Evolutionary conservation across 2,113 vertebrate genomes (phyloP), one percentile per base, ranked within the genome.

Genomic region (Carettochelys insculpta): DNA sequence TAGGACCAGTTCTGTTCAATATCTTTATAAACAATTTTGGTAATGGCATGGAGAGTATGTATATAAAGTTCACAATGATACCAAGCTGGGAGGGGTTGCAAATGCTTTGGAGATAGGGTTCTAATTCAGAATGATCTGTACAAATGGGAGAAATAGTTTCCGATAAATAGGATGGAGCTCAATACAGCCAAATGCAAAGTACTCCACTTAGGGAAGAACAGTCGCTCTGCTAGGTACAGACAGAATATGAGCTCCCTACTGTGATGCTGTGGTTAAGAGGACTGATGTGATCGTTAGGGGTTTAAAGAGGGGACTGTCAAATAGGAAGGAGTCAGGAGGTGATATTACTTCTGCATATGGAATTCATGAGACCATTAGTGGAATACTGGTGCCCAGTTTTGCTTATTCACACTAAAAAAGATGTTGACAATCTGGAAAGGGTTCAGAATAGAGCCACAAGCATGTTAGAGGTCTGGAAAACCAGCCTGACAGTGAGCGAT

Each of bases 401-500:
- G 47, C 50, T 95, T 68, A 61, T 85, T 80, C 85, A 48, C 45
- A 24, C 12, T 77, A 80, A 71, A 87, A 85, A 41, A 48, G 88
- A 50, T 92, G 75, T 24, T 92, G 85, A 83, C 2, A 1, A 85
- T 77, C 82, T 68, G 71, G 78, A 68, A 93, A 52, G 1, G 0
- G 31, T 90, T 92, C 51, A 84, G 85, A 52, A 82, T 38, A 93
- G 83, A 85, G 12, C 83, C 48, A 48, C 78, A 78, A 16, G 83
- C 89, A 8, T 82, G 71, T 89, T 51, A 86, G 45, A 71, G n/a
- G 34, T 93, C 48, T 90, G 94, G 85, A 90, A 75, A 93, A 80
- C 38, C 82, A n/a, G 58, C 91, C 68, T 80, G 54, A 75, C 4
- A 7, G 29, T 41, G 29, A 41, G 48, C 92, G 61, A 71, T 92